Conservation (phyloP, 2,113 vertebrate genomes). For the human region GRCh38 chrX:23869001-23869500, state of each 20-base stretch:
- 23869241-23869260: not conserved
- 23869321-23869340: slow-evolving; percentile 13
- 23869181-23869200: no score
- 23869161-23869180: no score
- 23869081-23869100: no score
- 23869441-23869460: slow-evolving; percentile 47
- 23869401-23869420: not conserved
- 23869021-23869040: no score
- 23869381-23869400: not conserved
- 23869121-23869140: no score
- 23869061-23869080: no score
- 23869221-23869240: slow-evolving; percentile 35
- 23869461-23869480: not conserved
- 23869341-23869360: not conserved
- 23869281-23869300: not conserved
- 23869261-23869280: slow-evolving; percentile 29
- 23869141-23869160: no score
- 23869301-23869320: not conserved
- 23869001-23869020: no score
- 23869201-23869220: not conserved
- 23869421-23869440: slow-evolving; percentile 23
- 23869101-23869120: no score
- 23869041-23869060: no score
- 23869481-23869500: no score
- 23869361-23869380: slow-evolving; percentile 8